Evolutionary conservation across 2,797 vertebrate species (phyloP).

Genomic region (Schizothorax lantsangensis): DNA sequence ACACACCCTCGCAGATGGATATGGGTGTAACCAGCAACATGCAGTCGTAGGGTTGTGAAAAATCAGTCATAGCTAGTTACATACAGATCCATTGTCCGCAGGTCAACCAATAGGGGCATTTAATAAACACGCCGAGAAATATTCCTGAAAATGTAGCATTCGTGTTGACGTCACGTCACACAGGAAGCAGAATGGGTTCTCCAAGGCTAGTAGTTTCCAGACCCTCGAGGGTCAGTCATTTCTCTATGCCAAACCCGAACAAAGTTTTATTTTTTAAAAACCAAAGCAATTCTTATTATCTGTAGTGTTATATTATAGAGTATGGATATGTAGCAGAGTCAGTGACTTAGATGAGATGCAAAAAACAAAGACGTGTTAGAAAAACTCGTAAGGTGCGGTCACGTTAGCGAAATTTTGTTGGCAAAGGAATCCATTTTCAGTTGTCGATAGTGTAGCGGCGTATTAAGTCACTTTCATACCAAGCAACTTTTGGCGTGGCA

Average conservation of each 20-base stretch:
- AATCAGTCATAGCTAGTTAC: conserved; percentile 25
- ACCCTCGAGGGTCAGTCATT: conserved; percentile 70
- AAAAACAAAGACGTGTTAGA: conserved; percentile 68
- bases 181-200: conserved; percentile 42
- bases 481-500: not conserved
- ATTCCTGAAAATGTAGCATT: conserved; percentile 76
- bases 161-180: conserved; percentile 52
- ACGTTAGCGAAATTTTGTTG: not conserved
- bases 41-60: not conserved
- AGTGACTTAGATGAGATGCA: conserved; percentile 83
- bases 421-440: not conserved
- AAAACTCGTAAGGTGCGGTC: conserved; percentile 14
- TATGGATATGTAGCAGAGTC: conserved; percentile 86
- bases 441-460: not conserved
- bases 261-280: conserved; percentile 84
- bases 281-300: conserved; percentile 83
- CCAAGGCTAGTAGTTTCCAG: conserved; percentile 17
- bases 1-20: conserved; percentile 25
- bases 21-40: conserved; percentile 30
- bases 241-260: conserved; percentile 84
- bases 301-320: conserved; percentile 67
- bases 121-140: conserved; percentile 28
- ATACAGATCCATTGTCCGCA: conserved; percentile 24
- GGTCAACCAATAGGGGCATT: conserved; percentile 40
- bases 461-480: not conserved